Evolutionary conservation across 1,140 invertebrate genomes (phyloP), one percentile per base, ranked within the genome.

Genomic region (Procambarus clarkii): DNA sequence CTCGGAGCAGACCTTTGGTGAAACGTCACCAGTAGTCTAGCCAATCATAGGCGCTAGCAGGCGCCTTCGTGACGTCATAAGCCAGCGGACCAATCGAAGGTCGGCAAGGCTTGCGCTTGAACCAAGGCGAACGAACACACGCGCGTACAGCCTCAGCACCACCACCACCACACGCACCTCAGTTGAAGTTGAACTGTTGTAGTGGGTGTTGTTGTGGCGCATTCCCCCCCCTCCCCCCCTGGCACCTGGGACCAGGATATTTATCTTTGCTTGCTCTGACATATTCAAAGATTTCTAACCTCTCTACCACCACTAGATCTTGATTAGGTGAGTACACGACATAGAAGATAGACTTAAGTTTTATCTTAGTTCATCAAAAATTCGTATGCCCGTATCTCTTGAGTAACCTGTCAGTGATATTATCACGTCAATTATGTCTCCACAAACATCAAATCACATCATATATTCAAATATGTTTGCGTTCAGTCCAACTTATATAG

Each of bases 171-270:
- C 11, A 21, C 64, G 64, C 64, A 18, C 64, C 13, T 69, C 64
- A 69, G 64, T 69, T 69, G 64, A 69, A 69, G 64, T 69, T 69
- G 15, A 69, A 69, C 64, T 69, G 64, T 69, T 69, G 64, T 58
- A 15, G 64, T 21, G 64, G 64, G 15, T 18, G 64, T 11, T 69
- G 64, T 69, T 18, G 15, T 69, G 64, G 8, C 13, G 8, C 4
- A 54, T 54, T 1, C 13, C 50, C 34, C 50, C 13, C 50, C 4
- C 8, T 54, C 2, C 13, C 50, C 13, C 50, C 64, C 15, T 13
- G 4, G 21, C 4, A 69, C 64, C 64, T 69, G 64, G 64, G 13
- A 69, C 64, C 13, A 18, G 64, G 64, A 69, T 69, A 18, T 54
- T 9, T 69, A n/a, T 69, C 21, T 69, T 69, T 69, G 13, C 21